Percentiles rank a stretch among this genome's conserved stretches.
These are phyloP conservation scores for Poeciliopsis prolifica DNA, from an alignment of 2,113 vertebrate species.

Conservation along the genomic window DNA sequence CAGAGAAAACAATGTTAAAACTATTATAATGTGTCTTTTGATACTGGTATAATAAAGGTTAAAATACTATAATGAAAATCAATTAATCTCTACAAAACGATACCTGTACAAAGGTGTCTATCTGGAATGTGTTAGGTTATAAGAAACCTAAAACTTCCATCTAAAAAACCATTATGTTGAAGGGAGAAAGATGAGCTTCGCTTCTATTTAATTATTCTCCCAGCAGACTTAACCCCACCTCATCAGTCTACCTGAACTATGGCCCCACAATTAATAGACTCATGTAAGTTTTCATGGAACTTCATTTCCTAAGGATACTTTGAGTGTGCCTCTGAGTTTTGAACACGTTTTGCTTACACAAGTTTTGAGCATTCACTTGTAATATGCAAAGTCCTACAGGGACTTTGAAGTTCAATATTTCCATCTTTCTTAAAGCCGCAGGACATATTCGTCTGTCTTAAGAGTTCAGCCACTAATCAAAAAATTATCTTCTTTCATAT, in stretches of 20 bases:
- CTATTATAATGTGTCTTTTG: neutral
- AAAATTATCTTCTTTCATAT: slow-evolving; percentile 44
- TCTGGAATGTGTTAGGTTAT: neutral
- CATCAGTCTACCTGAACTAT: slow-evolving; percentile 70
- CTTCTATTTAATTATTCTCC: slow-evolving; percentile 79
- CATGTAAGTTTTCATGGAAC: slow-evolving; percentile 69
- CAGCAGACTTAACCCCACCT: slow-evolving; percentile 72
- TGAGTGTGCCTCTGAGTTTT: slow-evolving; percentile 51
- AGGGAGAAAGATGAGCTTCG: slow-evolving; percentile 54
- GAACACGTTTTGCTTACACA: slow-evolving; percentile 58
- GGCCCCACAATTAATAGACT: slow-evolving; percentile 76
- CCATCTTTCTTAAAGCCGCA: slow-evolving; percentile 39
- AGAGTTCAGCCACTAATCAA: slow-evolving; percentile 52
- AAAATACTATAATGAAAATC: neutral
- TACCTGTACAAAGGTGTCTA: neutral
- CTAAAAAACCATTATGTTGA: slow-evolving; percentile 42
- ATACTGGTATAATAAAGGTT: neutral
- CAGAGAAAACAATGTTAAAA: neutral
- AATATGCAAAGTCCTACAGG: slow-evolving; percentile 48
- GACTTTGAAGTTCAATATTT: slow-evolving; percentile 56
- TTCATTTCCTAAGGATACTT: slow-evolving; percentile 63
- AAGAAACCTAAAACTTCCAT: slow-evolving; percentile 40
- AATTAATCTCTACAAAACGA: neutral
- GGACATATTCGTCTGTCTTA: slow-evolving; percentile 41
- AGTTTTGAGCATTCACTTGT: slow-evolving; percentile 67